These are phyloP conservation scores for Penaeus vannamei DNA, from an alignment of 1,140 invertebrate genomes.

Conservation along the genomic window DNA sequence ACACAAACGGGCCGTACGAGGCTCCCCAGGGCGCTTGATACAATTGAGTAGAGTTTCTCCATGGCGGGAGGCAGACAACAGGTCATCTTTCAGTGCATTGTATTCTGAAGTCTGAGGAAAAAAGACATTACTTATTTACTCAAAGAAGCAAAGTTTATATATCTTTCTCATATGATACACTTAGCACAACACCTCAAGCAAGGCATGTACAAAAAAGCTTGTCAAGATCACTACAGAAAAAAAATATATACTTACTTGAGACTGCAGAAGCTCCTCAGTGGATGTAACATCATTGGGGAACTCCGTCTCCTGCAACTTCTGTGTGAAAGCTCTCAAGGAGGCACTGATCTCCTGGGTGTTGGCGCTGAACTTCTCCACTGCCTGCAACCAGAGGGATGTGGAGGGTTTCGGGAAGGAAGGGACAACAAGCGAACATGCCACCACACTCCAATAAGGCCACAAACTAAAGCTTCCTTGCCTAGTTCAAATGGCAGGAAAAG, in stretches of 20 bases:
- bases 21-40: constrained; percentile 75
- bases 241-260: constrained; percentile 74
- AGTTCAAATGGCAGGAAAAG: constrained; percentile 46
- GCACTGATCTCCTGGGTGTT: constrained; percentile 90
- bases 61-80: constrained; percentile 84
- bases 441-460: constrained; percentile 24
- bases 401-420: constrained; percentile 30
- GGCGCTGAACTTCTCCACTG: constrained; percentile 93
- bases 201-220: no score
- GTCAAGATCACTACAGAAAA: no score
- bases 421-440: constrained; percentile 34
- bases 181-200: no score
- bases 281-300: constrained; percentile 87
- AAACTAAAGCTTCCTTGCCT: constrained; percentile 26
- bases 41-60: constrained; percentile 86
- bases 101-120: constrained; percentile 71
- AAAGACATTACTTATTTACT: neutral
- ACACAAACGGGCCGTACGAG: constrained; percentile 45
- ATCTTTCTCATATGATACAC: neutral
- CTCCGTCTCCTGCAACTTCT: constrained; percentile 83
- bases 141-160: no score
- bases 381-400: constrained; percentile 76
- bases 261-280: constrained; percentile 80
- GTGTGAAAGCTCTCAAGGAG: constrained; percentile 87
- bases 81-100: constrained; percentile 83